phyloP scores from a whole-genome alignment of 2,113 vertebrate species.

The Nothobranchius kuhntae region DNA sequence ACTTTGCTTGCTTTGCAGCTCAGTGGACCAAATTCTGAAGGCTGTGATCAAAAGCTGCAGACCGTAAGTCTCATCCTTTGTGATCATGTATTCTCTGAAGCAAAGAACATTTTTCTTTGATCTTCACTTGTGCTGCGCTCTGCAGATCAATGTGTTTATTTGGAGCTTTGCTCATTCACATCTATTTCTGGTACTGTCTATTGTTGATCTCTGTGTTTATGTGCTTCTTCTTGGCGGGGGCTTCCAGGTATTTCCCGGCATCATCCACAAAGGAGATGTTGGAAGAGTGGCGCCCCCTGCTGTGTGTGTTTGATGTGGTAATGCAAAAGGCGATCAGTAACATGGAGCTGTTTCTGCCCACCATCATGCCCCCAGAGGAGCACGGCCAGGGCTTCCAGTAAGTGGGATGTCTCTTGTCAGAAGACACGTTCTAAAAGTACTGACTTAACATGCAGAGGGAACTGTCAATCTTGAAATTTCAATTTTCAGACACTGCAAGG shows the following conservation, averaged over 20 bases:
- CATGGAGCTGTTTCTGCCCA: constrained; percentile 93
- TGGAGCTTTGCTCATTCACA: constrained; percentile 26
- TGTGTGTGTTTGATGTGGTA: constrained; percentile 93
- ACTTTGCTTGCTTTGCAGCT: constrained; percentile 70
- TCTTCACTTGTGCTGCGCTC: constrained; percentile 32
- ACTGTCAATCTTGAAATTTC: not conserved
- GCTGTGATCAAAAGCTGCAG: constrained; percentile 95
- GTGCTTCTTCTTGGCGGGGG: not conserved
- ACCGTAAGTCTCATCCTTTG: constrained; percentile 85
- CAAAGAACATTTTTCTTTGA: constrained; percentile 57
- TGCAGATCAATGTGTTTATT: constrained; percentile 28
- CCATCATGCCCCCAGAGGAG: constrained; percentile 88
- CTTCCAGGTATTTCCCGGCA: constrained; percentile 87
- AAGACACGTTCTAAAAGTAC: constrained; percentile 26
- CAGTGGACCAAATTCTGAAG: constrained; percentile 92
- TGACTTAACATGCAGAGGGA: not conserved
- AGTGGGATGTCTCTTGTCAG: constrained; percentile 61
- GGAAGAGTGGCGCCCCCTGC: constrained; percentile 91
- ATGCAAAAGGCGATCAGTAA: constrained; percentile 95
- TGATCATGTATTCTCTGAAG: constrained; percentile 60
- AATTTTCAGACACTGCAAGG: constrained; percentile 5
- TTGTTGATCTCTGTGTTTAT: no score
- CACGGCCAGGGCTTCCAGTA: constrained; percentile 91
- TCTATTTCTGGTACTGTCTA: constrained; percentile 19
- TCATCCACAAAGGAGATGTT: constrained; percentile 90